phyloP scores from a whole-genome alignment of 2,888 invertebrate genomes.

The Craniophora ligustri region DNA sequence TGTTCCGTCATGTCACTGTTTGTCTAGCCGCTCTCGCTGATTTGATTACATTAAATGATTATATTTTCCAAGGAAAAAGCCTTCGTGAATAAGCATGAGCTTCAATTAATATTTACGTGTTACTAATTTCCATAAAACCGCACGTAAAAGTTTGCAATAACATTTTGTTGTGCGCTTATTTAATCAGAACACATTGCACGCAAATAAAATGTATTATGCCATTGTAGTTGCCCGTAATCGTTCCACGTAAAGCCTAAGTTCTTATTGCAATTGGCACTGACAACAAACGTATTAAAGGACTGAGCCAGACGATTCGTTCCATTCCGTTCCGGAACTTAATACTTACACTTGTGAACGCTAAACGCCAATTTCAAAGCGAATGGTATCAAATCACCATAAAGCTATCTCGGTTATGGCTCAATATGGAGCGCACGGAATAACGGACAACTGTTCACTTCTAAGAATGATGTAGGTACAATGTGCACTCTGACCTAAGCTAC shows the following conservation, averaged over 20 bases:
- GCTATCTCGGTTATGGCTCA: constrained; percentile 73
- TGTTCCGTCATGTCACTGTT: constrained; percentile 43
- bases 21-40: constrained; percentile 31
- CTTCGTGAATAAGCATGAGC: constrained; percentile 4
- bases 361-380: constrained; percentile 84
- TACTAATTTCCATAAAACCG: constrained; percentile 12
- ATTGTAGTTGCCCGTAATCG: constrained; percentile 26
- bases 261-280: constrained; percentile 40
- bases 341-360: constrained; percentile 68
- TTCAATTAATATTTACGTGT: background rate
- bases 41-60: constrained; percentile 37
- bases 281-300: constrained; percentile 50
- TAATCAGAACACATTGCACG: constrained; percentile 14
- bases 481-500: constrained; percentile 62
- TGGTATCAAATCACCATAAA: constrained; percentile 88
- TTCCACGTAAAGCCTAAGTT: constrained; percentile 28
- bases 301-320: constrained; percentile 51
- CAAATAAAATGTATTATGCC: constrained; percentile 28
- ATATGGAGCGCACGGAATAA: constrained; percentile 81
- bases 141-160: constrained; percentile 16
- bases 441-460: constrained; percentile 69
- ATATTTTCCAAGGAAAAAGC: constrained; percentile 10
- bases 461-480: constrained; percentile 71
- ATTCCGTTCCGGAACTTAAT: constrained; percentile 56
- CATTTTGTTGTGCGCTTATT: constrained; percentile 18